These are phyloP conservation scores for Drosophila equinoxialis DNA, from an alignment of 1,140 invertebrate species.

Conservation along the genomic window DNA sequence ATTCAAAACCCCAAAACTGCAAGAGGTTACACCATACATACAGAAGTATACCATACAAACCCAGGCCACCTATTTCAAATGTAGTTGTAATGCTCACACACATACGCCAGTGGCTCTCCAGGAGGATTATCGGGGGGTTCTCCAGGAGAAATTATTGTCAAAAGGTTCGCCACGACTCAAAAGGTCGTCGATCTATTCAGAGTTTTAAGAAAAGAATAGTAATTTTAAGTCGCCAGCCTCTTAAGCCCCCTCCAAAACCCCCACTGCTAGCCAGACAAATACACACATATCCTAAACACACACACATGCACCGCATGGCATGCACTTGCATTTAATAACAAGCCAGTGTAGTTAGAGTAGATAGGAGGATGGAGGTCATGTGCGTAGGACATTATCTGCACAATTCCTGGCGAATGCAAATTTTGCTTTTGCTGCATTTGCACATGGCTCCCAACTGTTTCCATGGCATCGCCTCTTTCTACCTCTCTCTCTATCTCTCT, in stretches of 20 bases:
- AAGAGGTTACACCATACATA: slow-evolving; percentile 48
- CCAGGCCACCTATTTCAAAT: slow-evolving; percentile 42
- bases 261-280: slow-evolving; percentile 14
- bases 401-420: slow-evolving; percentile 62
- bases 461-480: too few relatives aligned
- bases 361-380: slow-evolving; percentile 23
- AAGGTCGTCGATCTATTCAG: too few relatives aligned
- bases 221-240: too few relatives aligned
- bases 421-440: slow-evolving; percentile 60
- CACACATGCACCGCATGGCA: slow-evolving; percentile 32
- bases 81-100: slow-evolving; percentile 56
- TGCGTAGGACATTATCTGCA: slow-evolving; percentile 66
- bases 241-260: neutral
- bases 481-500: neutral
- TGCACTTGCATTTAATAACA: slow-evolving; percentile 72
- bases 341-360: slow-evolving; percentile 6
- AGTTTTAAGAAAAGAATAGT: too few relatives aligned
- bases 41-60: slow-evolving; percentile 41
- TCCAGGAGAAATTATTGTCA: too few relatives aligned
- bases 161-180: too few relatives aligned
- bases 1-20: slow-evolving; percentile 70
- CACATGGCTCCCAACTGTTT: slow-evolving; percentile 54
- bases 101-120: slow-evolving; percentile 9
- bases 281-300: neutral
- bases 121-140: neutral